A percentile compares a stretch with the other conserved stretches of the same genome.
Conservation (phyloP, 2,113 vertebrate species). For the Microcebus griseorufus region DNA sequence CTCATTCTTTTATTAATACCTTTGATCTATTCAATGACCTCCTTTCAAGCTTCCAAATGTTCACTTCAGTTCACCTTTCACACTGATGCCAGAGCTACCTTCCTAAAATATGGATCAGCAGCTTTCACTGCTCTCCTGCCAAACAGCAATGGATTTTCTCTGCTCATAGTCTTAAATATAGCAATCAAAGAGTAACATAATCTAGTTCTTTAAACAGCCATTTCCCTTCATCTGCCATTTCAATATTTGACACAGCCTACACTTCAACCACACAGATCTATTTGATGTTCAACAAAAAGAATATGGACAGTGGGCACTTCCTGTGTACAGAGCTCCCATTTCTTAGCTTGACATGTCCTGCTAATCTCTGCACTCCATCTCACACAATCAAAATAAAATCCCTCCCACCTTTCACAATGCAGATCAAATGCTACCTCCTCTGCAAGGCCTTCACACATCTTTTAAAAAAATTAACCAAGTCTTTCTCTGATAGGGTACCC, state of each 20-base stretch:
- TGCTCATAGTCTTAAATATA: neutral
- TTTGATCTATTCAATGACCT: neutral
- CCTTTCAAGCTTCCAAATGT: neutral
- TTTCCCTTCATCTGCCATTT: constrained; percentile 19
- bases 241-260: neutral
- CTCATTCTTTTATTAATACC: neutral
- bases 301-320: neutral
- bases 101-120: neutral
- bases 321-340: neutral
- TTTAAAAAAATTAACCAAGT: neutral
- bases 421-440: neutral
- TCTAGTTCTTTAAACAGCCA: constrained; percentile 7
- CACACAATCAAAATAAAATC: neutral
- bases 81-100: neutral
- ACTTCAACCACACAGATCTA: neutral
- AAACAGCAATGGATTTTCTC: neutral
- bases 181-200: constrained; percentile 1
- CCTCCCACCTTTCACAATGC: neutral
- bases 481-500: neutral
- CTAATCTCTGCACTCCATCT: neutral
- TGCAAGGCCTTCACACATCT: neutral
- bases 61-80: neutral
- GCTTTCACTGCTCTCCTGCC: neutral
- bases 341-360: neutral
- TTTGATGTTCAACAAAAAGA: neutral